A percentile compares a stretch with the other conserved stretches of the same genome.
These are phyloP conservation scores for Mungos mungo DNA, from an alignment of 2,113 vertebrate genomes.

Conservation along the genomic window DNA sequence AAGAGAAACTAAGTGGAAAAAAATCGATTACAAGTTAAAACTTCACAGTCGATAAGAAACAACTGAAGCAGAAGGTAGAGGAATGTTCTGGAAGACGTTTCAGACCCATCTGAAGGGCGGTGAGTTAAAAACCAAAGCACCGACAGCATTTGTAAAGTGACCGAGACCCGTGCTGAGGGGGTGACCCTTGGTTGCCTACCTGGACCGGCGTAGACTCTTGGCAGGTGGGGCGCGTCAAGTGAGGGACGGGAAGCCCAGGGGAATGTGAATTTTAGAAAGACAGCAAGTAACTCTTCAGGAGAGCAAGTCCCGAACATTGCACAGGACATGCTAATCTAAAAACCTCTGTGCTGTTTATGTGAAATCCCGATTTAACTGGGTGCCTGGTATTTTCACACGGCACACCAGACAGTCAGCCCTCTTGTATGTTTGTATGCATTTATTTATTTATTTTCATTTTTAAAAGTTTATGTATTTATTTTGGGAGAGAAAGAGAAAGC, in stretches of 20 bases:
- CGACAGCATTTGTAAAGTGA: fast-evolving
- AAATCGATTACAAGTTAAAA: neutral
- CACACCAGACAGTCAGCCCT: no score
- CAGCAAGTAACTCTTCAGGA: neutral
- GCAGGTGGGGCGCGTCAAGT: neutral
- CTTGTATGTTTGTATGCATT: no score
- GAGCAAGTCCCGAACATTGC: neutral
- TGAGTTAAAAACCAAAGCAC: fast-evolving
- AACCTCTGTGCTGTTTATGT: neutral
- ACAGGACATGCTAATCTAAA: neutral
- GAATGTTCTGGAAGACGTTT: fast-evolving
- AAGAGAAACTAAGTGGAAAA: neutral
- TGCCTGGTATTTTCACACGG: neutral
- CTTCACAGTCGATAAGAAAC: neutral
- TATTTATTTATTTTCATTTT: no score
- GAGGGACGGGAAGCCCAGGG: neutral
- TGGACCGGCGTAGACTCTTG: no score
- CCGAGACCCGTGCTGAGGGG: fast-evolving
- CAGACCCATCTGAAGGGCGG: fast-evolving
- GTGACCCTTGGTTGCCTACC: fast-evolving
- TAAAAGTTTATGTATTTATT: no score
- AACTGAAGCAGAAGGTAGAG: neutral
- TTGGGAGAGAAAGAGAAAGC: no score
- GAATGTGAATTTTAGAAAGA: neutral
- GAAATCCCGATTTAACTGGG: neutral